Base-by-base conservation (phyloP, 2,888 invertebrate species). In the Gerris lacustris region DNA sequence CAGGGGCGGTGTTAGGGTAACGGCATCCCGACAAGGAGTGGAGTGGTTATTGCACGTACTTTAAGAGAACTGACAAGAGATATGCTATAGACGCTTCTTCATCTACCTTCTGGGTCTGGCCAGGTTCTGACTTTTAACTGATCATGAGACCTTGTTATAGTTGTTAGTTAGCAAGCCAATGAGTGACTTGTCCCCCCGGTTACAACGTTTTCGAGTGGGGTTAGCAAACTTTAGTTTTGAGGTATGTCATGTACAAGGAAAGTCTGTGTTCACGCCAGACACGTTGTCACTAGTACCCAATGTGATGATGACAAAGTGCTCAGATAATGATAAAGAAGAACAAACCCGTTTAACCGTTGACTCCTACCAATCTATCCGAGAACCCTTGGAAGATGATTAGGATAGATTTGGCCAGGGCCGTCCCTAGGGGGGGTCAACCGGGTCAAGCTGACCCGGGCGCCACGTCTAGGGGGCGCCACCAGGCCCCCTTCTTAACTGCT, bases 131-230 rank as follows among this genome's bases (percentile, higher is more conserved):
- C 11, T 47, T 6, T 11, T 7, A 47, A 47, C 47, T 47, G 47
- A 47, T 11, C 47, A 47, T 47, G 11, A 47, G 47, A 6, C 47
- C 11, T 47, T 47, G 47, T 6, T 47, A 47, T 47, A 6, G 45
- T 45, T 63, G 45, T 69, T 69, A 17, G 64, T 9, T 45, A 45
- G 5, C 17, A 63, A n/a, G 44, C 44, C 9, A 45, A 63, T 7
- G 44, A 62, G 9, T n/a, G 63, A 44, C 44, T 17, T 11, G 63
- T 70, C 62, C 72, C 68, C 47, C 77, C n/a, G 44, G 68, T 70
- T 81, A n/a, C 79, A 81, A 72, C 68, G 79, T 55, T 76, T 81
- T 43, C 73, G 78, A 67, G 74, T 79, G 72, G 70, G 77, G 9
- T 70, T 79, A 6, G 75, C 78, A 76, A 45, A 77, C 15, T 79